phyloP scores from a whole-genome alignment of 2,113 vertebrate species.

The Chloropsis hardwickii region DNA sequence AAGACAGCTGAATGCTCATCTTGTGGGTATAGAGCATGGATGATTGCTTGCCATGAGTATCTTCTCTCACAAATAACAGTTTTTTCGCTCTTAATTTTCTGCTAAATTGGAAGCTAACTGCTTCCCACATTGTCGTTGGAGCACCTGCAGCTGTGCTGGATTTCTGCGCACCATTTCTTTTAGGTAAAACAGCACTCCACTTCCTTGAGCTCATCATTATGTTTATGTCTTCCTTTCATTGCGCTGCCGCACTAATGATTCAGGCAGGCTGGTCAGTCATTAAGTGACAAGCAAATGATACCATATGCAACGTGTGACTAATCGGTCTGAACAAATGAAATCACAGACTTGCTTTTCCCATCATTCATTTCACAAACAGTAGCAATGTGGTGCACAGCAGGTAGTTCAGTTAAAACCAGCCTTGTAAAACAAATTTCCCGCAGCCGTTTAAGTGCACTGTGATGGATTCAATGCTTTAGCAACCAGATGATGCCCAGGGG shows the following conservation, averaged over 20 bases:
- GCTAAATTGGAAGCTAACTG: conserved; percentile 90
- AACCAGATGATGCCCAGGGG: conserved; percentile 50
- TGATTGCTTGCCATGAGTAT: conserved; percentile 88
- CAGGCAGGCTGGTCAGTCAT: conserved; percentile 93
- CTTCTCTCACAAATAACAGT: conserved; percentile 89
- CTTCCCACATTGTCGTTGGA: conserved; percentile 86
- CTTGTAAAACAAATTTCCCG: conserved; percentile 88
- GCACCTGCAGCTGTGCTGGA: conserved; percentile 88
- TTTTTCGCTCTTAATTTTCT: conserved; percentile 91
- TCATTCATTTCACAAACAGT: conserved; percentile 83
- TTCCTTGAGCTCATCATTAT: conserved; percentile 90
- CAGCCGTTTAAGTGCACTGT: conserved; percentile 72
- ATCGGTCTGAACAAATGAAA: conserved; percentile 93
- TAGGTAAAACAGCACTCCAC: conserved; percentile 83
- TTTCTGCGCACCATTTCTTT: conserved; percentile 86
- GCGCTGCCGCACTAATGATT: conserved; percentile 79
- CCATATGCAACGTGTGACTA: conserved; percentile 84
- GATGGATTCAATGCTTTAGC: conserved; percentile 43
- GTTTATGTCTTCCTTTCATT: conserved; percentile 91
- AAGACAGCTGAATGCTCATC: conserved; percentile 87
- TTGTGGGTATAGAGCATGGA: conserved; percentile 77
- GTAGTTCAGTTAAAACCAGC: conserved; percentile 87
- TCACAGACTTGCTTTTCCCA: conserved; percentile 87
- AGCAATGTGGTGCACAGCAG: conserved; percentile 83
- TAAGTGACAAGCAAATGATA: conserved; percentile 99